Evolutionary conservation across 2,113 vertebrate genomes (phyloP), one percentile per base, ranked within the genome.

Genomic region (Polypterus bichir): DNA sequence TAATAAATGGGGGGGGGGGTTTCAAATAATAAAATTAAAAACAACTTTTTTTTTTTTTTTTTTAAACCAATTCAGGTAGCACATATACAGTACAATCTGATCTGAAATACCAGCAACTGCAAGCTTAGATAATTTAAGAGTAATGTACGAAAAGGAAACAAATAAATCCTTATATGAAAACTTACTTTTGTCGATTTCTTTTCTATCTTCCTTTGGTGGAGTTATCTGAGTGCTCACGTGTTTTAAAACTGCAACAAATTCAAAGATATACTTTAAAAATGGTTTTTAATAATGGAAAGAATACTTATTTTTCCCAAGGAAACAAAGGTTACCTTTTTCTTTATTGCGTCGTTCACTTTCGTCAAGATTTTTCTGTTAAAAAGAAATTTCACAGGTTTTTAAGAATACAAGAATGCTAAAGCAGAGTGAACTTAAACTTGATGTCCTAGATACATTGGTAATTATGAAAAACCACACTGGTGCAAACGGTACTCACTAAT

Each of bases 101-200:
- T 27, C 27, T 27, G 27, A 27, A 27, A 27, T 27, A 27, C 27
- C 27, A 27, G 1, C 27, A 27, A 27, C 27, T 27, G 27, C 27
- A 27, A 27, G 27, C 27, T 27, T 27, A 27, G 27, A 27, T 27
- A 27, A 27, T 27, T 27, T 27, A 27, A 27, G 2, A 27, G 27
- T 27, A 27, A 27, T 27, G 27, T 27, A 27, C 27, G 2, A 27
- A 1, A 1, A 27, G 52, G n/a, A 53, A 53, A 53, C 7, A 53
- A 53, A 53, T 8, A 53, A 53, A 53, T 8, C 57, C 0, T 27
- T 27, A 27, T 27, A 27, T 27, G 62, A 65, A 44, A 9, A 62
- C 77, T 72, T 78, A 98, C 95, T 89, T 89, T 87, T 97, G 72
- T 97, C 90, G 55, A 97, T 68, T 70, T 71, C 78, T 58, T 74